Conservation (phyloP, 2,797 vertebrate genomes). For the Nasua narica region DNA sequence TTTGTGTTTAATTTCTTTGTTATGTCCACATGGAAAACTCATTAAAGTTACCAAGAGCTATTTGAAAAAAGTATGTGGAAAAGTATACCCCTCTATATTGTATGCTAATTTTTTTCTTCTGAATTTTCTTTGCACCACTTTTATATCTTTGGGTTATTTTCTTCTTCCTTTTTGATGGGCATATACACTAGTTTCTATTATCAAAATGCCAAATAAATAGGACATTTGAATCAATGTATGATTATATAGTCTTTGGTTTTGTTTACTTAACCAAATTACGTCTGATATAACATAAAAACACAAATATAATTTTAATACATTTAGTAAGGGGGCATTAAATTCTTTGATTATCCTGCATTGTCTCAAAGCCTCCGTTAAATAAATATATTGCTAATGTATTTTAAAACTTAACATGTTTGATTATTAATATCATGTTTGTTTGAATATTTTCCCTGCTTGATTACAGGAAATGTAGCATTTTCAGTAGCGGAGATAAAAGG, state of each 20-base stretch:
- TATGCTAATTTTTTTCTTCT: constrained; percentile 30
- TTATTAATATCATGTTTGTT: constrained; percentile 21
- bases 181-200: neutral
- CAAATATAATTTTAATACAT: constrained; percentile 57
- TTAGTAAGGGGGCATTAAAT: constrained; percentile 29
- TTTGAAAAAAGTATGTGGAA: neutral
- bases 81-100: neutral
- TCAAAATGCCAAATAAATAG: constrained; percentile 41
- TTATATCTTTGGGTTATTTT: constrained; percentile 26
- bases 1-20: constrained; percentile 55
- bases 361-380: constrained; percentile 22
- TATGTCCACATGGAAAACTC: constrained; percentile 7
- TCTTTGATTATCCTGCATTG: constrained; percentile 31
- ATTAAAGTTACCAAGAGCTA: constrained; percentile 16
- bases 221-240: neutral
- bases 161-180: constrained; percentile 25
- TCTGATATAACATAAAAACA: constrained; percentile 46
- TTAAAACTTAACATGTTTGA: constrained; percentile 49
- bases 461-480: neutral
- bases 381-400: neutral
- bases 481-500: neutral
- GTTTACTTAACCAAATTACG: constrained; percentile 36
- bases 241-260: constrained; percentile 44
- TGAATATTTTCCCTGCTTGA: neutral
- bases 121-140: neutral